Evolutionary conservation across 2,797 vertebrate genomes (phyloP), one percentile per base, ranked within the genome.

Genomic region (Gymnodraco acuticeps): DNA sequence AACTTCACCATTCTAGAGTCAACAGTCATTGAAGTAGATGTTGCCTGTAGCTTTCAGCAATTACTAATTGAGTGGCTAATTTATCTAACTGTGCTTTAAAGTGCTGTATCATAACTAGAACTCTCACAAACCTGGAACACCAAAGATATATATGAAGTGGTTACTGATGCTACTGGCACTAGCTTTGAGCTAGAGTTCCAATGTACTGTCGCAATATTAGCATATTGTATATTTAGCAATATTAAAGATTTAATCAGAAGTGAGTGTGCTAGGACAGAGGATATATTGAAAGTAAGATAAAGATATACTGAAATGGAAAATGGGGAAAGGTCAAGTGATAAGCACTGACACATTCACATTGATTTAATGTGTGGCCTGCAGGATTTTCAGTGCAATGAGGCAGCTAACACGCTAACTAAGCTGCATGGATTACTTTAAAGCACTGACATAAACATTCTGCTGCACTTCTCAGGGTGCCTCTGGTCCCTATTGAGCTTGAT

Each of bases 371-470:
- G 54, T 8, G 15, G 66, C 71, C 69, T 47, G 63, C 33, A 86
- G 75, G 76, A 64, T 77, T 78, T 70, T 52, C 19, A 55, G 63
- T 42, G 52, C 17, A 41, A 42, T 3, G 10, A 67, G 45, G 65
- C 74, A 74, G 81, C 75, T 47, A 56, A 70, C 61, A 45, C 17
- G 65, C 70, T 68, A 60, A 77, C 80, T 83, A 70, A 83, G 70
- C 79, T 78, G 69, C 78, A 63, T 31, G 70, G 81, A 89, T 92
- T 87, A 89, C 80, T 88, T 84, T 73, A 77, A 82, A 79, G 78
- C 78, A 78, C 74, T 85, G 88, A 87, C 88, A 87, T 85, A 81
- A 86, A 87, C 88, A 87, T 88, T 86, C 83, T 87, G 89, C 82
- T 87, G 76, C 80, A 73, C 77, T 84, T 86, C 86, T 79, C 81